These are phyloP conservation scores for Ceratosolen fusciceps DNA, from an alignment of 1,140 invertebrate genomes.

Conservation along the genomic window DNA sequence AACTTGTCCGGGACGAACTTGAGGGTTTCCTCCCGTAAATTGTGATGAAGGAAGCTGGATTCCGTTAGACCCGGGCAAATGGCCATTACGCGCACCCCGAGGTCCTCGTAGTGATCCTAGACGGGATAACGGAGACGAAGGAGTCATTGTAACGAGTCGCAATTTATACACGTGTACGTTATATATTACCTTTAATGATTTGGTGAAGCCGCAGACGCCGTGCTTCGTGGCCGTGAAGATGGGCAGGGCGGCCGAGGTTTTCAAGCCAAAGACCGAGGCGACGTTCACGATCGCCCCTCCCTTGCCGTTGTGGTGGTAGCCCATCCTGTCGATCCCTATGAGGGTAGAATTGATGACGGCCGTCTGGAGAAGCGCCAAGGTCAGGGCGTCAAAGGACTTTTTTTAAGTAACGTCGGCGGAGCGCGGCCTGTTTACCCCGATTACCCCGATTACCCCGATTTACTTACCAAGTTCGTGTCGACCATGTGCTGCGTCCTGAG, in stretches of 20 bases:
- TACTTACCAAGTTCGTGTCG: slow-evolving; percentile 44
- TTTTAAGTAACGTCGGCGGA: too few species aligned
- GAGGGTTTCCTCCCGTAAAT: slow-evolving; percentile 33
- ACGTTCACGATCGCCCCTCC: slow-evolving; percentile 71
- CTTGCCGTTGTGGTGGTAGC: slow-evolving; percentile 67
- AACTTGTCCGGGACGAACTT: slow-evolving; percentile 34
- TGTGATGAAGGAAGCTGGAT: slow-evolving; percentile 54
- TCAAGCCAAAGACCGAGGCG: slow-evolving; percentile 67
- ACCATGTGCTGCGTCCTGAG: slow-evolving; percentile 39
- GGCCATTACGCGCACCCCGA: slow-evolving; percentile 65
- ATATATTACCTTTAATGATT: slow-evolving; percentile 38
- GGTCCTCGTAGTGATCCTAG: slow-evolving; percentile 36
- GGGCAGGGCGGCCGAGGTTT: slow-evolving; percentile 65
- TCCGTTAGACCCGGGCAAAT: slow-evolving; percentile 72
- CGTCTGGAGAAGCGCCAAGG: slow-evolving; percentile 64
- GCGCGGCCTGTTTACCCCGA: too few species aligned
- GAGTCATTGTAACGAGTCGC: not conserved
- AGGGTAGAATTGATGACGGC: slow-evolving; percentile 65
- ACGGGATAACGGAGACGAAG: not conserved
- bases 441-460: too few species aligned
- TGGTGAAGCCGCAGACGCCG: slow-evolving; percentile 40
- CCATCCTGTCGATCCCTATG: slow-evolving; percentile 67
- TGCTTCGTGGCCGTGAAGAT: slow-evolving; percentile 63
- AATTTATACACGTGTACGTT: too few species aligned
- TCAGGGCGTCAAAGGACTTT: too few species aligned